Conservation (phyloP, 92 coral and sea anemone genomes). For the Epizoanthus ramosus region DNA sequence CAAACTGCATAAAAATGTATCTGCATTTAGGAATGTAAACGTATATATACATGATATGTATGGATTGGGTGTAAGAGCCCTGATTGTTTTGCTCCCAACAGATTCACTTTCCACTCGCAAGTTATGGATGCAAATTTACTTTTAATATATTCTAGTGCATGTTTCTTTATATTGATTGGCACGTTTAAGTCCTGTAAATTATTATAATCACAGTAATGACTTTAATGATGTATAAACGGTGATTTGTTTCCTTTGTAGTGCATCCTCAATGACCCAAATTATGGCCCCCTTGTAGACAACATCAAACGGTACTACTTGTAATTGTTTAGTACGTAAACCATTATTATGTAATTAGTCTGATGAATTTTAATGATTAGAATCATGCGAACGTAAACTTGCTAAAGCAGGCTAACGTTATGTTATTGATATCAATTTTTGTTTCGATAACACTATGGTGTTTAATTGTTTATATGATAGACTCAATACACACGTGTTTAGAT, state of each 20-base stretch:
- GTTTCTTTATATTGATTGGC: too few species aligned
- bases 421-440: neutral
- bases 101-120: too few species aligned
- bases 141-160: too few species aligned
- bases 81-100: too few species aligned
- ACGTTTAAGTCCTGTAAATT: neutral
- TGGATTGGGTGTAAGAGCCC: too few species aligned
- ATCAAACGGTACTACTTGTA: constrained; percentile 78
- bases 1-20: too few species aligned
- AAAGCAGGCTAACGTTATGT: neutral
- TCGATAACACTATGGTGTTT: too few species aligned
- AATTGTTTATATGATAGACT: too few species aligned
- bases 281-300: constrained; percentile 94
- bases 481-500: too few species aligned
- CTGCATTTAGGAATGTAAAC: too few species aligned
- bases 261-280: constrained; percentile 88
- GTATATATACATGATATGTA: too few species aligned
- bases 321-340: neutral
- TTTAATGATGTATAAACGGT: neutral
- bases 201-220: neutral
- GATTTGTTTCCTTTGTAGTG: constrained; percentile 60
- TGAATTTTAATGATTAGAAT: neutral
- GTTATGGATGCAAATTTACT: too few species aligned
- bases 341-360: neutral
- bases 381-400: neutral